phyloP scores from a whole-genome alignment of 2,113 vertebrate genomes.

The Noctilio leporinus region DNA sequence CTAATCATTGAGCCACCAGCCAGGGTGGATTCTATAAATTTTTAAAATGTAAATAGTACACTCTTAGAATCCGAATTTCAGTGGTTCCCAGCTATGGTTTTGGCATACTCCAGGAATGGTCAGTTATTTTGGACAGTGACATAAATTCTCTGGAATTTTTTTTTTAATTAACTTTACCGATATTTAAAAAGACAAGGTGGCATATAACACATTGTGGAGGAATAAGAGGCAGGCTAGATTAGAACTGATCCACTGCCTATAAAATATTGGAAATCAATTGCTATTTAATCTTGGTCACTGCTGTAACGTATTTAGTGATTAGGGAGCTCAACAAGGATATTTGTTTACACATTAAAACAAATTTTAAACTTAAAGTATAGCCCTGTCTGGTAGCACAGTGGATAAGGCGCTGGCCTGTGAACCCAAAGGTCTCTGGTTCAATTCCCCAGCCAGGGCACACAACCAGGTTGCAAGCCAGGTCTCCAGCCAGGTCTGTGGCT shows the following conservation, averaged over 20 bases:
- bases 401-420: too few species aligned
- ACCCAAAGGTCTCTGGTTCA: too few species aligned
- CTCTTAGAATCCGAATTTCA: not conserved
- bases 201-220: not conserved
- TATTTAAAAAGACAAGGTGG: slow-evolving; percentile 1
- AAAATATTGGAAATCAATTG: not conserved
- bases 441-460: too few species aligned
- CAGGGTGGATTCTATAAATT: not conserved
- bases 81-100: not conserved
- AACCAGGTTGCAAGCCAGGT: too few species aligned
- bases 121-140: not conserved
- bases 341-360: not conserved
- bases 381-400: too few species aligned
- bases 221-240: not conserved
- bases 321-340: not conserved
- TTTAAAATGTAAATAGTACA: not conserved
- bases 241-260: not conserved
- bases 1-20: too few species aligned
- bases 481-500: too few species aligned
- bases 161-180: not conserved
- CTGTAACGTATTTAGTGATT: not conserved
- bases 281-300: not conserved
- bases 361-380: not conserved
- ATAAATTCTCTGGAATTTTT: not conserved
- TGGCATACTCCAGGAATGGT: not conserved